Base-by-base conservation (phyloP, 2,797 vertebrate genomes). In the Gastrophryne carolinensis region DNA sequence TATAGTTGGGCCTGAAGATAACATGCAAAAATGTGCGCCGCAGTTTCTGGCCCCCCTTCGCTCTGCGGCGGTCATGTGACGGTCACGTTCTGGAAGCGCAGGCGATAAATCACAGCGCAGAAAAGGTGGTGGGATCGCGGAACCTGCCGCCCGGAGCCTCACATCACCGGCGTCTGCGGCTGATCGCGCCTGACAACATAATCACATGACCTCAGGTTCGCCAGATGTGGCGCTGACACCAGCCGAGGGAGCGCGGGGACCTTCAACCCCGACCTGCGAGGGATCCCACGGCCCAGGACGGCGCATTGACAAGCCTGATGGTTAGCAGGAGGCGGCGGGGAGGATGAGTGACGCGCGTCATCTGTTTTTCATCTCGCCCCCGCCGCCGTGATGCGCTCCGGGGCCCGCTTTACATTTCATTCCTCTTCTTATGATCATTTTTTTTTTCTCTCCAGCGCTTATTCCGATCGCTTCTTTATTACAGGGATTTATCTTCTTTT, bases 191-290 rank as follows among this genome's bases (percentile, higher is more conserved):
- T 75, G 73, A 75, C 73, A 75, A 35, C 7, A 32, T 62, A 75
- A 75, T 75, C 35, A 62, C 60, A 75, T 75, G 56, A 75, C 73
- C 73, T 69, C 73, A 75, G 73, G 73, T 75, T 13, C 15, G 37
- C 63, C 73, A 75, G 73, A 75, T 75, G 73, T 61, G 68, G 23
- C 58, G 23, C 27, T 44, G 54, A 62, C 64, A 75, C 73, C 26
- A 19, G 13, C 24, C 30, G 44, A 47, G 41, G 47, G 53, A 10
- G 65, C 39, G 53, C 61, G 56, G 44, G 53, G 64, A 75, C 73
- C 73, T 75, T 62, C 65, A 53, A 75, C 73, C 73, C 34, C 65
- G 49, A 50, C 37, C 30, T 62, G 56, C 32, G 73, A 75, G 69
- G 44, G 62, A 69, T 68, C 64, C 10, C 73, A 62, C 65, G 32